Conservation (phyloP, 23 tunicate species). For the Diplosoma virens region DNA sequence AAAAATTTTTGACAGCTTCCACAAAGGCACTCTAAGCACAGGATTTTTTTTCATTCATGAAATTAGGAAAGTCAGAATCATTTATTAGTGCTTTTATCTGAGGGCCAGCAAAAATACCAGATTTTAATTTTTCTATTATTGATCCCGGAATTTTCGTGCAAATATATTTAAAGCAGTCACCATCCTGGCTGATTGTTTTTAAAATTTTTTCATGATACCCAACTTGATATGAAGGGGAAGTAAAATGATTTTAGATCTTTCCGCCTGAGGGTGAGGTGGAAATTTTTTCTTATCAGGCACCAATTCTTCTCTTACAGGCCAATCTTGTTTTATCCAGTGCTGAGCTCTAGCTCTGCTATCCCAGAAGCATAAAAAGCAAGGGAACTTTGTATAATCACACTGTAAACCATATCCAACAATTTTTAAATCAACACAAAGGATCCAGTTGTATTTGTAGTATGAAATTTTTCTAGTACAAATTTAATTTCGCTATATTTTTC, state of each 20-base stretch:
- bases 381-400: constrained; percentile 16
- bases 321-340: constrained; percentile 16
- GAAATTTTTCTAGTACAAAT: constrained; percentile 12
- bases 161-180: constrained; percentile 19
- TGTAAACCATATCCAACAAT: no score
- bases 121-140: constrained; percentile 28
- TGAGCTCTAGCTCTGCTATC: constrained; percentile 22
- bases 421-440: constrained; percentile 21
- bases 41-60: constrained; percentile 8
- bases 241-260: constrained; percentile 22
- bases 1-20: constrained; percentile 23
- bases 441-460: constrained; percentile 11
- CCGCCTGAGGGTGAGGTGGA: constrained; percentile 11
- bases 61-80: neutral
- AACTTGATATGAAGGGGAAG: constrained; percentile 29
- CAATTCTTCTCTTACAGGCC: constrained; percentile 19
- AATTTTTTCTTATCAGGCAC: constrained; percentile 8
- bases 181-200: constrained; percentile 25
- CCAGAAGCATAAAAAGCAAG: constrained; percentile 25
- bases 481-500: constrained; percentile 11
- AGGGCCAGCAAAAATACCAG: constrained; percentile 17
- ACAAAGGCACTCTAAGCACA: constrained; percentile 30
- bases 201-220: constrained; percentile 4
- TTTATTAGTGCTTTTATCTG: constrained; percentile 8
- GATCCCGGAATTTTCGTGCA: constrained; percentile 20